Evolutionary conservation across 2,113 vertebrate species (phyloP), one percentile per base, ranked within the genome.

Genomic region (Ciconia boyciana): DNA sequence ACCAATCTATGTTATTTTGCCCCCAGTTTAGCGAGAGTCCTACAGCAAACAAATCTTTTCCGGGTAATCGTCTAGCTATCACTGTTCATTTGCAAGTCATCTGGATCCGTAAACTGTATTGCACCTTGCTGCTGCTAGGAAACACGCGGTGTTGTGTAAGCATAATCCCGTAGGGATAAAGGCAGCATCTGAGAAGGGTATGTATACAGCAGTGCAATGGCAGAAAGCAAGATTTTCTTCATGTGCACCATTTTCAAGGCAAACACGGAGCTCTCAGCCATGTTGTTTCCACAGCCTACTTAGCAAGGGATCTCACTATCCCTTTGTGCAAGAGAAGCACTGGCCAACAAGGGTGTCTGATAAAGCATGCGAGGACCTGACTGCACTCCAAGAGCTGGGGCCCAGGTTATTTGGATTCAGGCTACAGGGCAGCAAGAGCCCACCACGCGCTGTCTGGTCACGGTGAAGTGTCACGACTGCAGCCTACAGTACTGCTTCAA

Each of bases 391-490:
- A 61, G 44, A 44, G 51, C 46, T 16, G 20, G 41, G 31, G 21
- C 22, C 18, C 62, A 8, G 44, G 8, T 60, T 60, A 57, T n/a
- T 28, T 58, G 43, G 43, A 11, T 58, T 55, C 57, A 19, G 68
- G 39, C 74, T 34, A 17, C 8, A 7, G 11, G 39, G 39, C 76
- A 60, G 44, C 1, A 1, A 52, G 11, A 80, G 16, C 57, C 49
- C 31, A 13, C 34, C 19, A 6, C 0, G 3, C 7, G 2, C 51
- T 8, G 15, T 13, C 51, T 34, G 21, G 31, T 62, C 46, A 34
- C 0, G 0, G 32, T 9, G 36, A 62, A 79, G 24, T 2, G 0
- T 28, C 16, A 19, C 1, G 1, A 2, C 5, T 28, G 32, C 11
- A 26, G 26, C 3, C 62, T 54, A 8, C 17, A 28, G 31, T 11